Base-by-base conservation (phyloP, 2,888 invertebrate species). In the Callosobruchus maculatus region DNA sequence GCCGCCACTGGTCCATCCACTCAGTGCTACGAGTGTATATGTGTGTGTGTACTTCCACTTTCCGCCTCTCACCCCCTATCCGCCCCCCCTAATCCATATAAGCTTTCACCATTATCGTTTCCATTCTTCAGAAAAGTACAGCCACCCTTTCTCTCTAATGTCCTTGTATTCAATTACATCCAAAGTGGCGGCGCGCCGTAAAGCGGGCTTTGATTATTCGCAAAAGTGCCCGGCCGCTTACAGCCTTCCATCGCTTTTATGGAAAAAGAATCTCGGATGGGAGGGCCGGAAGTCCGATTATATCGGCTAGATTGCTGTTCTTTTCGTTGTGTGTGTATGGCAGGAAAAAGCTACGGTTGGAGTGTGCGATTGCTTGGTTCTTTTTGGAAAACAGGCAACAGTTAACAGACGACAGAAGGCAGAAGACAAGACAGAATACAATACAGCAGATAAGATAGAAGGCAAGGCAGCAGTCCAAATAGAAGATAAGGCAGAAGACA, bases 61-160 rank as follows among this genome's bases (percentile, higher is more conserved):
- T 18, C 49, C 4, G 9, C 13, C 13, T 49, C 49, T 18, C 1
- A 5, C 49, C 13, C 49, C 49, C 49, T 1, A 1, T 49, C 49
- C 49, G 13, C 77, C 77, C 78, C 79, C 78, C 76, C 77, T 71
- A 77, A 79, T 79, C 76, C 76, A 78, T 78, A 79, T 79, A 78
- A 79, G 78, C 79, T 78, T 78, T 79, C 76, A 80, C 78, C 78
- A 80, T 80, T 78, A 79, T 76, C 78, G 77, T 77, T 75, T 76
- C 77, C 77, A 76, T 77, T 78, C 75, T 74, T 74, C 72, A 72
- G 76, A 77, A 49, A 49, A 49, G 49, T 49, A 49, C 49, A n/a
- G n/a, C 49, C 76, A 78, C 78, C 78, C 77, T 77, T 77, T 78
- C 77, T 75, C 77, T 75, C 72, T 77, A 78, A 78, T 78, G 78